Evolutionary conservation across 2,888 invertebrate genomes (phyloP).

Genomic region (Lottia gigantea): DNA sequence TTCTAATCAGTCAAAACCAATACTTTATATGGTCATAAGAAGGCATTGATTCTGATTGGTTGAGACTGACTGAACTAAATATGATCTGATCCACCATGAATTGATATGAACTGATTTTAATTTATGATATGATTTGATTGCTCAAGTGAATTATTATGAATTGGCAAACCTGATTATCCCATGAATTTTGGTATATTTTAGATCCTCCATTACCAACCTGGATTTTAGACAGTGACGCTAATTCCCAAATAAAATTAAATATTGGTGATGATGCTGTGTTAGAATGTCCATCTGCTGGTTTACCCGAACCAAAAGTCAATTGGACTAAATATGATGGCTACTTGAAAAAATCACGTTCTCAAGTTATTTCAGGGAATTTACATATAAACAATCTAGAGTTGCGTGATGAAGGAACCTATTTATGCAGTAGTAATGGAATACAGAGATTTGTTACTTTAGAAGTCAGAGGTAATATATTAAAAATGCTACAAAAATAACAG

Average conservation of each 20-base stretch:
- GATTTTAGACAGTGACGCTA: neutral
- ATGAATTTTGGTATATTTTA: no score
- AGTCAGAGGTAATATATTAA: conserved; percentile 1
- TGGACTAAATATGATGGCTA: conserved; percentile 26
- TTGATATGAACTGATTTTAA: no score
- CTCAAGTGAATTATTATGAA: no score
- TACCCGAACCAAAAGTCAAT: conserved; percentile 10
- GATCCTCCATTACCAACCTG: neutral
- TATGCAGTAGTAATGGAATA: conserved; percentile 40
- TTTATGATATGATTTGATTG: no score
- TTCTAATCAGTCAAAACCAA: no score
- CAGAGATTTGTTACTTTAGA: conserved; percentile 16
- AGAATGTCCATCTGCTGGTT: conserved; percentile 29
- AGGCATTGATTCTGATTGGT: no score
- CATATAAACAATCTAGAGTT: conserved; percentile 49
- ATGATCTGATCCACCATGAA: no score
- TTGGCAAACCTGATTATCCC: no score
- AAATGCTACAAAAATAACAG: no score
- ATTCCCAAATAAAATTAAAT: conserved; percentile 19
- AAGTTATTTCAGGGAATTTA: conserved; percentile 40
- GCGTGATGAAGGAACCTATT: conserved; percentile 60
- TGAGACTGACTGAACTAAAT: no score
- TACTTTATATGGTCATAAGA: no score
- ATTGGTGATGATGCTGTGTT: conserved; percentile 21
- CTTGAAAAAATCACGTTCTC: conserved; percentile 6